A percentile compares a stretch with the other conserved stretches of the same genome.
phyloP scores from a whole-genome alignment of 2,797 vertebrate species.

The Crypturellus tataupa region DNA sequence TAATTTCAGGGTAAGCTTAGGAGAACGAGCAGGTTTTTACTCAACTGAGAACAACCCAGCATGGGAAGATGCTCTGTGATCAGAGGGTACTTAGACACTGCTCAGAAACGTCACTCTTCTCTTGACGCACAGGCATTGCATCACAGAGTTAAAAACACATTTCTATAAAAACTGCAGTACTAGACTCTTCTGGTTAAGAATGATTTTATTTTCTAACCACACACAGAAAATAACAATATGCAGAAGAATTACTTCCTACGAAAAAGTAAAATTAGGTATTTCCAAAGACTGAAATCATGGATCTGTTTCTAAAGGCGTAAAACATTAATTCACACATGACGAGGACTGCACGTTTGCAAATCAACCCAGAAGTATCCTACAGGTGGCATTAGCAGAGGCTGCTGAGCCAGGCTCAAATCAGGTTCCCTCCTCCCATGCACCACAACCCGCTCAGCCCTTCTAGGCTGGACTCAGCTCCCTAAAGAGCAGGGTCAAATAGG shows the following conservation, averaged over 20 bases:
- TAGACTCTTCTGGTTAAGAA: not conserved
- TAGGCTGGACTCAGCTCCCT: not conserved
- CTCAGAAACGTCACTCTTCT: not conserved
- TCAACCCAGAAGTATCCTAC: not conserved
- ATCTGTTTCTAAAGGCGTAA: not conserved
- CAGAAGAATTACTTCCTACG: not conserved
- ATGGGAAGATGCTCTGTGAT: not conserved
- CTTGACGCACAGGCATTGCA: not conserved
- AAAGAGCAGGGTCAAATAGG: not conserved
- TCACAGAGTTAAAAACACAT: not conserved
- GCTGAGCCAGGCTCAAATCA: not conserved
- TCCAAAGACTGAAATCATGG: not conserved
- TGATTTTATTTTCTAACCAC: not conserved
- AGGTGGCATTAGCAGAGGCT: not conserved
- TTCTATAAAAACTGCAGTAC: not conserved
- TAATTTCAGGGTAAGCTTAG: not conserved
- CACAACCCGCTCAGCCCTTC: not conserved
- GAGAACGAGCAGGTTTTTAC: not conserved
- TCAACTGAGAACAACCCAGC: not conserved
- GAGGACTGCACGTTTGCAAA: not conserved
- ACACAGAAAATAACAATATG: rapidly evolving
- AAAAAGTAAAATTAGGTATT: not conserved
- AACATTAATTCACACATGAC: not conserved
- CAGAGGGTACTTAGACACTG: not conserved
- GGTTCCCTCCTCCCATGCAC: not conserved